Evolutionary conservation across 2,888 invertebrate species (phyloP), one percentile per base, ranked within the genome.

Genomic region (Erannis defoliaria): DNA sequence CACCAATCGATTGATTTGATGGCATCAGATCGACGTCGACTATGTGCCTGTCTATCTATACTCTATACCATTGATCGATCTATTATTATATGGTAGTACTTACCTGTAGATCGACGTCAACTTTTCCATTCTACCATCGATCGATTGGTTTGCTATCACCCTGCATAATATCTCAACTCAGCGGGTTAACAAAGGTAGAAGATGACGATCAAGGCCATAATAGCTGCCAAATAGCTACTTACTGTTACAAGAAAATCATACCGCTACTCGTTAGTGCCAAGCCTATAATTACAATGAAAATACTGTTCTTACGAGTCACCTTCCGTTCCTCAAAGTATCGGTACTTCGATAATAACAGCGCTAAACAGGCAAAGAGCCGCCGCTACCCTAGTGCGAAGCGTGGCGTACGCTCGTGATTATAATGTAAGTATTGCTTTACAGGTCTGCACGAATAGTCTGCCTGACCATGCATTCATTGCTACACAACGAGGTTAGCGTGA

Each of bases 401-500:
- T 38, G 23, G 14, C 61, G 65, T 64, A 57, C 55, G 21, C 42
- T 63, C 66, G 61, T 69, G 66, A 67, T 63, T 62, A n/a, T 29
- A 51, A 46, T 56, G 10, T 10, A 40, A 8, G 26, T 45, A 45
- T 35, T 37, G 23, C 16, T 26, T n/a, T 38, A n/a, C 40, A 29
- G 31, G 29, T 50, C 10, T 26, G 50, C 50, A 37, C 50, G 37
- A 50, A 50, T 33, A 14, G 23, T 23, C 16, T 59, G 60, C 53
- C 62, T 50, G 72, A 74, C 77, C 81, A 81, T 80, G 79, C 76
- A 72, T 78, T 72, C 71, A 70, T 78, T 79, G 73, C 78, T 78
- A 76, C 75, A 75, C 75, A 80, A 79, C 71, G 74, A 73, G 77
- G 80, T 79, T 80, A 79, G 73, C 77, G 77, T 76, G 77, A 75